A percentile compares a stretch with the other conserved stretches of the same genome.
These are phyloP conservation scores for Platycercus adscitus DNA, from an alignment of 2,113 vertebrate genomes.

Conservation along the genomic window DNA sequence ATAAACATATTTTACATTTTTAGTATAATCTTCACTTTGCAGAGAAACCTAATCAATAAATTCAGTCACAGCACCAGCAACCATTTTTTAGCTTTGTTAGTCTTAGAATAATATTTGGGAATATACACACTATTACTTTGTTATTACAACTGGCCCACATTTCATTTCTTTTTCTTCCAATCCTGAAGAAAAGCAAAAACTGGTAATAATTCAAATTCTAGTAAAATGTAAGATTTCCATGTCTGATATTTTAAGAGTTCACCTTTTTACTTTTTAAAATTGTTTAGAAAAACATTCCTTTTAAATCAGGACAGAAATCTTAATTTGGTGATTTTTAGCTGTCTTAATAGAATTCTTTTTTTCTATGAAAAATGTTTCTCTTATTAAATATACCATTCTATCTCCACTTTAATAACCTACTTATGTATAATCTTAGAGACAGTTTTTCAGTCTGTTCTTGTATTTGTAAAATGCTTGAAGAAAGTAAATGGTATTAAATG, in stretches of 20 bases:
- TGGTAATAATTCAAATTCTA: neutral
- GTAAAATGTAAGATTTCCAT: neutral
- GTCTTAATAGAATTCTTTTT: neutral
- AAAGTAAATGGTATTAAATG: slow-evolving; percentile 26
- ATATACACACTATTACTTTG: neutral
- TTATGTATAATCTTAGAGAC: slow-evolving; percentile 26
- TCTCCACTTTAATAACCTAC: slow-evolving; percentile 26
- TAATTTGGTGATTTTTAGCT: neutral
- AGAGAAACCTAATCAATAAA: neutral
- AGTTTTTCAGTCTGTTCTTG: neutral
- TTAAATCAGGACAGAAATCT: slow-evolving; percentile 6
- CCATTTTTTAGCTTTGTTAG: neutral
- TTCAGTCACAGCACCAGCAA: neutral
- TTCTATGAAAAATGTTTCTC: neutral
- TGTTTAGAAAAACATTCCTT: neutral
- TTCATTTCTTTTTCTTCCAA: neutral
- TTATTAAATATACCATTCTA: slow-evolving; percentile 13
- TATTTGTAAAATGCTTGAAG: slow-evolving; percentile 1
- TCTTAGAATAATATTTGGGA: neutral
- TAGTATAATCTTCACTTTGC: neutral
- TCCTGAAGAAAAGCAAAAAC: neutral
- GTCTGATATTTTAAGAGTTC: neutral
- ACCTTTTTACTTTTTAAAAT: neutral
- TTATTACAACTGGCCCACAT: neutral
- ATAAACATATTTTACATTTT: neutral